Evolutionary conservation across 1,140 invertebrate species (phyloP), one percentile per base, ranked within the genome.

Genomic region (roundworm (Caenorhabditis elegans)): DNA sequence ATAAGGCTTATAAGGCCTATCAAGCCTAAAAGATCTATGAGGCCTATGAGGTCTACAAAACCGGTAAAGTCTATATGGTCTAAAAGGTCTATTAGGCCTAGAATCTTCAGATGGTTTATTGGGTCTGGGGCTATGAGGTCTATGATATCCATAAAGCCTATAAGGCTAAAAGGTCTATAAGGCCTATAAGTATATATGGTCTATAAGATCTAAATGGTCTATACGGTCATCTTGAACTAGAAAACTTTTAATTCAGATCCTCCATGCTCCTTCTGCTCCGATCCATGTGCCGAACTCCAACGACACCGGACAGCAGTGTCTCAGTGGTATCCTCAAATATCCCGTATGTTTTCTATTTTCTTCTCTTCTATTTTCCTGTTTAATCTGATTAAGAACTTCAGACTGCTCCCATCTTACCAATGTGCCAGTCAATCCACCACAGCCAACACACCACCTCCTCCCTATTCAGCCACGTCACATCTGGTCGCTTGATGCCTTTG

Each of bases 351-450:
- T 26, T 19, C 19, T 5, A 24, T 22, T 43, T 43, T n/a, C 8
- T 34, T 70, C 31, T 15, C 19, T 8, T 34, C 28, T 3, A 65
- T 26, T 47, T 34, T 36, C 31, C 8, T 8, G 13, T 24, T 51
- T 15, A 55, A 79, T n/a, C n/a, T n/a, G 17, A 46, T 5, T 34
- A 26, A 15, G 3, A 34, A 36, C 46, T 79, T 47, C 78, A 79
- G 78, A 65, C 78, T 79, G 8, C 55, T 79, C 2, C 78, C 78
- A 13, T 79, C 78, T 1, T 79, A 79, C 22, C 78, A 79, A 79
- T 17, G 51, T 19, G 78, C 78, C 26, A 79, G 60, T 70, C 60
- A 70, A n/a, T 70, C 60, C 13, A 70, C 60, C 3, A 39, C 60
- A 11, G 60, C 60, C 34, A 70, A 70, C 34, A 70, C 34, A 3